Percentiles rank a stretch among this genome's conserved stretches.
Conservation (phyloP, 2,888 invertebrate species). For the Ptychoptera albimana region DNA sequence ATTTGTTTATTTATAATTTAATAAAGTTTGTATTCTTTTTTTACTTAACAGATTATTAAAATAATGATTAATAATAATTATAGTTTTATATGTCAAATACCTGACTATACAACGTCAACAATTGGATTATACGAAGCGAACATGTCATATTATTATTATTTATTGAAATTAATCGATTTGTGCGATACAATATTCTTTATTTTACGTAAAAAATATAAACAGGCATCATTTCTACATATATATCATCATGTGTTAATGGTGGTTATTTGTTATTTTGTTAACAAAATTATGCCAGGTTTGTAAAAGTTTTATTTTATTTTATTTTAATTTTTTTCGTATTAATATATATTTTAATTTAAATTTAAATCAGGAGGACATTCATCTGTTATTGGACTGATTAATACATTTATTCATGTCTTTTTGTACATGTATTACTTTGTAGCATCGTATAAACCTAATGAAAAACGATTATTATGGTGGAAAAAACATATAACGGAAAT, state of each 20-base stretch:
- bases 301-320: background rate
- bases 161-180: conserved; percentile 46
- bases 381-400: conserved; percentile 46
- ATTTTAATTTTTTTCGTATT: background rate
- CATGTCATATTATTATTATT: conserved; percentile 36
- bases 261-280: conserved; percentile 42
- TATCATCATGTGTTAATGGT: conserved; percentile 60
- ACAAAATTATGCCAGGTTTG: conserved; percentile 41
- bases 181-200: conserved; percentile 53
- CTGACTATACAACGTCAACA: conserved; percentile 24
- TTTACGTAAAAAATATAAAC: conserved; percentile 48
- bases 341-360: background rate
- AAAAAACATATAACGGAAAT: conserved; percentile 73
- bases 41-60: too few relatives aligned
- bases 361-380: conserved; percentile 43
- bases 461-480: conserved; percentile 61
- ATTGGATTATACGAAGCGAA: background rate
- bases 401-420: conserved; percentile 57
- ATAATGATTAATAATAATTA: too few relatives aligned
- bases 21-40: too few relatives aligned
- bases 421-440: conserved; percentile 75
- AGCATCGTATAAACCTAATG: conserved; percentile 51
- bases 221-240: conserved; percentile 50
- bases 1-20: too few relatives aligned
- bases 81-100: too few relatives aligned